A percentile compares a stretch with the other conserved stretches of the same genome.
Evolutionary conservation across 2,113 vertebrate genomes (phyloP).

Genomic region (Rhodinocichla rosea): DNA sequence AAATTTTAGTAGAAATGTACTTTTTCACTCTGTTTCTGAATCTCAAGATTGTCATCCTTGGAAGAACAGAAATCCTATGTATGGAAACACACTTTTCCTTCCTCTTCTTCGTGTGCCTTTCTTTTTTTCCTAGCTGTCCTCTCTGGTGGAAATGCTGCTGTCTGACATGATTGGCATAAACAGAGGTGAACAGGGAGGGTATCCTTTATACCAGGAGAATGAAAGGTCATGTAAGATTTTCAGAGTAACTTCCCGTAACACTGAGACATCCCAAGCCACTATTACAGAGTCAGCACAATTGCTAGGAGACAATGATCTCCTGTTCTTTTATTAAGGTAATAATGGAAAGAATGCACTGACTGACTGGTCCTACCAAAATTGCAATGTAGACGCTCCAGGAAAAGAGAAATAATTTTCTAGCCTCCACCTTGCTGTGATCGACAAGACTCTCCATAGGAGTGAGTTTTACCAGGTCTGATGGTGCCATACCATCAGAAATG

Average conservation of each 20-base stretch:
- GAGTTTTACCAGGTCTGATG: neutral
- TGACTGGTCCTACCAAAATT: neutral
- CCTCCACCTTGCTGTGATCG: neutral
- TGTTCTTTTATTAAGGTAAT: neutral
- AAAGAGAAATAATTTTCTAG: neutral
- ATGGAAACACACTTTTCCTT: neutral
- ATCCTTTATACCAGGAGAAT: rapidly evolving
- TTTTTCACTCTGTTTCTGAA: neutral
- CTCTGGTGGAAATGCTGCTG: neutral
- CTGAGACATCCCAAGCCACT: neutral
- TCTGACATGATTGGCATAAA: neutral
- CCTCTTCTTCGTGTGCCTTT: neutral
- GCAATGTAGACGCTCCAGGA: neutral
- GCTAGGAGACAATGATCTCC: neutral
- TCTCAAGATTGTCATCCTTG: neutral
- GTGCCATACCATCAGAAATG: neutral
- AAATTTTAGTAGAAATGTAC: neutral
- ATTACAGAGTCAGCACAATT: neutral
- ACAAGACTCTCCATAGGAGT: neutral
- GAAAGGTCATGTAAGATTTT: neutral
- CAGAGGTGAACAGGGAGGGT: neutral
- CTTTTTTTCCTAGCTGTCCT: neutral
- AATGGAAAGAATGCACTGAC: rapidly evolving
- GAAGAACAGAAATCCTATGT: neutral
- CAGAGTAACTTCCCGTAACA: neutral